phyloP scores from a whole-genome alignment of 2,797 vertebrate species.

The Moxostoma hubbsi region DNA sequence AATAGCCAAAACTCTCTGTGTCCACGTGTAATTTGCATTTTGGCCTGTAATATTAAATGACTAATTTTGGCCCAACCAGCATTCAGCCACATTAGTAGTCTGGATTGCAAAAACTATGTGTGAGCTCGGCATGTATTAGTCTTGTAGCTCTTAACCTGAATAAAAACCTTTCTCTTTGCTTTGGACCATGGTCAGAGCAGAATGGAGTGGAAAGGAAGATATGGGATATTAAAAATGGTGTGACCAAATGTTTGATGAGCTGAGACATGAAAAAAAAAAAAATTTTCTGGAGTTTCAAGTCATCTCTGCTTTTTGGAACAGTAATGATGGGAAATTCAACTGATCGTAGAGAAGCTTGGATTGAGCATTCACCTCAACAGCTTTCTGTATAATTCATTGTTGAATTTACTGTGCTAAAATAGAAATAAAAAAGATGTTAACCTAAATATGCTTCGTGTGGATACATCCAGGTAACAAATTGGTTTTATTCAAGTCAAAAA shows the following conservation, averaged over 20 bases:
- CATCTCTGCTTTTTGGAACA: not conserved
- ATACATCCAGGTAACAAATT: too few relatives aligned
- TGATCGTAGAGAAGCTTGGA: not conserved
- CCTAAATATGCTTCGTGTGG: too few relatives aligned
- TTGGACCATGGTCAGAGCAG: conserved; percentile 45
- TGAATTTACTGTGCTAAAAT: too few relatives aligned
- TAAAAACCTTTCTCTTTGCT: conserved; percentile 5
- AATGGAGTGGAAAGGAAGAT: conserved; percentile 25
- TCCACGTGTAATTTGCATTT: conserved; percentile 28
- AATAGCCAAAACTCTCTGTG: conserved; percentile 1
- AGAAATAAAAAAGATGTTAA: too few relatives aligned
- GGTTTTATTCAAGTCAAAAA: too few relatives aligned
- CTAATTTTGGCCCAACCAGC: conserved; percentile 12
- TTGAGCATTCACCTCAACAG: too few relatives aligned
- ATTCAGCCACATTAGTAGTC: conserved; percentile 27
- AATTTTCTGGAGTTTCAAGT: conserved; percentile 53
- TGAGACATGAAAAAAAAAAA: conserved; percentile 66
- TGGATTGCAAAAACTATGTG: conserved; percentile 32
- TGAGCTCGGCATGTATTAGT: conserved; percentile 17
- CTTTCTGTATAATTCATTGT: too few relatives aligned
- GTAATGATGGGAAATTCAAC: conserved; percentile 31
- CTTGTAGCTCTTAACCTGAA: conserved; percentile 4
- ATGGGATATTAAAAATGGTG: conserved; percentile 23
- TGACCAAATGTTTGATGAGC: conserved; percentile 55
- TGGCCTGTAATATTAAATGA: conserved; percentile 38